Conservation (phyloP, 2,888 invertebrate species). For the Folsomia manolachei region DNA sequence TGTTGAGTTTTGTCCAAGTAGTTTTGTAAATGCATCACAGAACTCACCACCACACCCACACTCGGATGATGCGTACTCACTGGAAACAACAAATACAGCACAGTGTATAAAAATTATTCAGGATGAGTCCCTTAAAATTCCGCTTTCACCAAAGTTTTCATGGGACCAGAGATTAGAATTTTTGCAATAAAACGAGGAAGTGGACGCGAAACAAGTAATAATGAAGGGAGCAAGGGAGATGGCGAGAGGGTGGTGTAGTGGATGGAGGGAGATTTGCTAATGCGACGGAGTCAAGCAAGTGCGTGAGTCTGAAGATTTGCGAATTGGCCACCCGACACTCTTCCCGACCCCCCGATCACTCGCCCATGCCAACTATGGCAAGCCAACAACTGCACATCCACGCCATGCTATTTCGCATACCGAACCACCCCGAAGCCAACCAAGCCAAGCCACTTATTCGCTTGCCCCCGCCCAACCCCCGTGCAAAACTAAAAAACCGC, state of each 20-base stretch:
- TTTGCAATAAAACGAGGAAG: slow-evolving; percentile 10
- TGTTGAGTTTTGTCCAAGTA: too few species aligned
- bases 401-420: neutral
- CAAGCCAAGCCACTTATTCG: neutral
- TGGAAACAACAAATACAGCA: neutral
- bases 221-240: slow-evolving; percentile 9
- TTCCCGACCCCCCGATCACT: neutral
- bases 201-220: neutral
- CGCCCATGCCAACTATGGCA: neutral
- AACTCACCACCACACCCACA: neutral
- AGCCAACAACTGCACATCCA: neutral
- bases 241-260: slow-evolving; percentile 20
- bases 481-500: neutral
- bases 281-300: slow-evolving; percentile 48
- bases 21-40: neutral
- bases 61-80: neutral
- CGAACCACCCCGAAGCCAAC: neutral
- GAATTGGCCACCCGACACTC: slow-evolving; percentile 2
- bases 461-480: slow-evolving; percentile 1
- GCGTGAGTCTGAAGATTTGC: slow-evolving; percentile 43
- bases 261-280: slow-evolving; percentile 39
- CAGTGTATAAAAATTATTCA: too few species aligned
- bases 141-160: too few species aligned
- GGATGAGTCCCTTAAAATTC: too few species aligned
- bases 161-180: too few species aligned